Evolutionary conservation across 2,797 vertebrate genomes (phyloP), one percentile per base, ranked within the genome.

Genomic region (Hydrocynus forskahlii): DNA sequence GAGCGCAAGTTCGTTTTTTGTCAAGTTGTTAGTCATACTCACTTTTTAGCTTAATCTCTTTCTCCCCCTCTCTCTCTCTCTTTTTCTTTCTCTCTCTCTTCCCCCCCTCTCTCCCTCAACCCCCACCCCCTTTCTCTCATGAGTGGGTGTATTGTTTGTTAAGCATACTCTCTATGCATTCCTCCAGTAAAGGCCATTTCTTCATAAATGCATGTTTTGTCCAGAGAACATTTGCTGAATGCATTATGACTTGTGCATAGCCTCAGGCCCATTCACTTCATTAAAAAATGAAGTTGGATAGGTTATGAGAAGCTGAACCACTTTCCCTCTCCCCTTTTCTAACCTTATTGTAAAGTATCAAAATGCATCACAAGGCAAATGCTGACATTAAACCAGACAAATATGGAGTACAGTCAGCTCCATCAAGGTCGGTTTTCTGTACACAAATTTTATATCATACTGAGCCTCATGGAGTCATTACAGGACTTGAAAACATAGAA

Each of bases 81-180:
- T 10, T 6, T 45, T 6, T 45, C 29, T 29, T 3, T 29, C 3
- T 57, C 83, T 62, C 78, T 64, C 21, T 62, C 62, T 17, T 45
- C 64, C 43, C 55, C 17, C 71, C 48, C 40, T 75, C 59, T 55
- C 83, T 63, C 75, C 72, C 21, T 62, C 63, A 23, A 35, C 72
- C 43, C 57, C 19, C 72, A 38, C 25, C 69, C 54, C 68, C 67
- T 70, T 82, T 86, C 85, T 88, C 87, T 77, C 60, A 88, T 91
- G 93, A 93, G 94, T 93, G 93, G 94, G 94, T 92, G 93, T 92
- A 90, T 92, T 94, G 92, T 94, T 94, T 92, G 92, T 92, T 94
- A 92, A 89, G 91, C 84, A 90, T 90, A 93, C 90, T 92, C 92
- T 93, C 89, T 91, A 89, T 92, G 92, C 92, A 90, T 90, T 92